These are phyloP conservation scores for Metaphire vulgaris DNA, from an alignment of 1,140 invertebrate genomes.

Conservation along the genomic window DNA sequence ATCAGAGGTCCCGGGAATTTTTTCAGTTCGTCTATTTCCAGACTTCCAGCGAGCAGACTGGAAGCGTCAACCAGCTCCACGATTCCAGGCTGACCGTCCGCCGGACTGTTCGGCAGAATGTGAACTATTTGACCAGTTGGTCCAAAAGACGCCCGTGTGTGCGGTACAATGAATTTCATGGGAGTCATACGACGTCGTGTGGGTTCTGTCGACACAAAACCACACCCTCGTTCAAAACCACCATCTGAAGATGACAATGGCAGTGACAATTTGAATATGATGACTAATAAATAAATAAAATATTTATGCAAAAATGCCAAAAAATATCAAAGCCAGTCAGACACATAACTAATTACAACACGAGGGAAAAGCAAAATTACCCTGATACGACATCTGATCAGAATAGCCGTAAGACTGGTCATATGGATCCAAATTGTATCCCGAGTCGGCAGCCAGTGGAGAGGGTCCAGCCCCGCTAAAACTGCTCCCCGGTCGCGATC, in stretches of 20 bases:
- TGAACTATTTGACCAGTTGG: constrained; percentile 64
- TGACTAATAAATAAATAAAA: no score
- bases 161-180: constrained; percentile 69
- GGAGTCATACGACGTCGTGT: constrained; percentile 63
- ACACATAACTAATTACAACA: no score
- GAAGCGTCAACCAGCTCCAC: constrained; percentile 65
- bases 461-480: neutral
- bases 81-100: constrained; percentile 65
- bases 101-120: constrained; percentile 64
- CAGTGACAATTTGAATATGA: no score
- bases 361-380: no score
- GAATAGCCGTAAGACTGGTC: neutral
- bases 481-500: neutral
- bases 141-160: constrained; percentile 60
- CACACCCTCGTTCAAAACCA: no score
- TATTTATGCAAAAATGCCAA: no score
- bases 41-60: constrained; percentile 39
- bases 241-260: no score
- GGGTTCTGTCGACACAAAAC: no score
- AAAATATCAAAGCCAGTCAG: no score
- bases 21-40: constrained; percentile 58
- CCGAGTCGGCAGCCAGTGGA: neutral
- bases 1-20: constrained; percentile 70
- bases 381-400: no score
- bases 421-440: neutral